Evolutionary conservation across 2,113 vertebrate genomes (phyloP).

Genomic region (Hippocampus abdominalis): DNA sequence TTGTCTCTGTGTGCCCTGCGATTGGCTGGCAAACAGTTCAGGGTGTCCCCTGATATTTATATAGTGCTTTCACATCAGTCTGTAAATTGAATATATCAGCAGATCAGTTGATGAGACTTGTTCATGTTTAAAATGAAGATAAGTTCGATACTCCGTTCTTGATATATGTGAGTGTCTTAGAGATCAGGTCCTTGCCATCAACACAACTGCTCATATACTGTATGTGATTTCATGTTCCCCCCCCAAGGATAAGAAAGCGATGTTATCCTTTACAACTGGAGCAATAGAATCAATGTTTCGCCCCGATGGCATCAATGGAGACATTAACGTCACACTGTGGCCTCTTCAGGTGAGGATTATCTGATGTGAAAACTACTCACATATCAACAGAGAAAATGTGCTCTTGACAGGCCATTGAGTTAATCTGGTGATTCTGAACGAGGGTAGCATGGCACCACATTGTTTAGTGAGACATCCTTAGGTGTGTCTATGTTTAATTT

Average conservation of each 20-base stretch:
- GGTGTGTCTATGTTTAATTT: too few species aligned
- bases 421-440: too few species aligned
- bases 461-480: too few species aligned
- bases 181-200: background rate
- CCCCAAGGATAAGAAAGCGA: conserved; percentile 76
- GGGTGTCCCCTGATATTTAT: too few species aligned
- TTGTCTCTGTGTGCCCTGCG: too few species aligned
- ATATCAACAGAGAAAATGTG: background rate
- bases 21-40: too few species aligned
- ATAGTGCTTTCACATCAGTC: too few species aligned
- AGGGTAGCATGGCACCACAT: too few species aligned
- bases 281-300: conserved; percentile 72
- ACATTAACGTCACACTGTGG: conserved; percentile 82
- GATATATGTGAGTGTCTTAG: background rate
- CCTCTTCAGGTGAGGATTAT: conserved; percentile 77
- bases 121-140: background rate
- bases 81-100: background rate
- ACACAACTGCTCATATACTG: background rate
- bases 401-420: background rate
- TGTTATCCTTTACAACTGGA: conserved; percentile 81
- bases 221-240: background rate
- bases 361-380: background rate
- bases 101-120: background rate
- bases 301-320: conserved; percentile 76
- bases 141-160: background rate